These are phyloP conservation scores for Salarias fasciatus DNA, from an alignment of 2,797 vertebrate species.

Conservation along the genomic window DNA sequence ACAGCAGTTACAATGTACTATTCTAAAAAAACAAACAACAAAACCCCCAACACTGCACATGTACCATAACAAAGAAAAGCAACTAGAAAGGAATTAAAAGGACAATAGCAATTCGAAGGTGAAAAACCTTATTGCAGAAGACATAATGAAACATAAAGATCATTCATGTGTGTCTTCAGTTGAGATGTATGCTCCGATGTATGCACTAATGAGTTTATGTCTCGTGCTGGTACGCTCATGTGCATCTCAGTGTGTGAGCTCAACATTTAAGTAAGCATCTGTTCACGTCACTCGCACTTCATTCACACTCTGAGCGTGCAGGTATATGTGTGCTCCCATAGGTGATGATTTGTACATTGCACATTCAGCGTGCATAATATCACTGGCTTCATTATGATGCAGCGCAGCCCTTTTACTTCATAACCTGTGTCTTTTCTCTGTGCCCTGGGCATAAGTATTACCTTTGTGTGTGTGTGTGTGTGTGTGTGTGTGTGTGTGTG, in stretches of 20 bases:
- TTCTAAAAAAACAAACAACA: too few relatives aligned
- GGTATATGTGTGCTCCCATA: conserved; percentile 34
- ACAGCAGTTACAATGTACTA: conserved; percentile 15
- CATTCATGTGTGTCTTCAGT: conserved; percentile 11
- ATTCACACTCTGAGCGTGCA: conserved; percentile 16
- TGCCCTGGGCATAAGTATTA: conserved; percentile 27
- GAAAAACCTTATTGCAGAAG: neutral
- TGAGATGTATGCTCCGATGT: conserved; percentile 25
- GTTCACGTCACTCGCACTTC: conserved; percentile 28
- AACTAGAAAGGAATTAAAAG: neutral
- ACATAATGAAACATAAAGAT: neutral
- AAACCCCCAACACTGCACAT: conserved; percentile 23
- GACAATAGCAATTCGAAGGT: neutral
- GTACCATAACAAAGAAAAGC: conserved; percentile 1
- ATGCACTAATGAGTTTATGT: conserved; percentile 35
- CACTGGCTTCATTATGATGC: conserved; percentile 42
- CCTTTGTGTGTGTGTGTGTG: conserved; percentile 6
- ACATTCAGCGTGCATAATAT: conserved; percentile 35
- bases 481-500: neutral
- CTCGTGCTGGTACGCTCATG: neutral
- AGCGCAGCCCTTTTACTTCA: conserved; percentile 27
- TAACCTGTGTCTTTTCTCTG: conserved; percentile 24
- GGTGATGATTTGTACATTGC: conserved; percentile 20
- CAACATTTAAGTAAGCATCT: conserved; percentile 27
- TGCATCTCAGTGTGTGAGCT: neutral